These are phyloP conservation scores for Tethya wilhelma DNA, from an alignment of 37 sponge, comb jelly and placozoan species.

Conservation along the genomic window DNA sequence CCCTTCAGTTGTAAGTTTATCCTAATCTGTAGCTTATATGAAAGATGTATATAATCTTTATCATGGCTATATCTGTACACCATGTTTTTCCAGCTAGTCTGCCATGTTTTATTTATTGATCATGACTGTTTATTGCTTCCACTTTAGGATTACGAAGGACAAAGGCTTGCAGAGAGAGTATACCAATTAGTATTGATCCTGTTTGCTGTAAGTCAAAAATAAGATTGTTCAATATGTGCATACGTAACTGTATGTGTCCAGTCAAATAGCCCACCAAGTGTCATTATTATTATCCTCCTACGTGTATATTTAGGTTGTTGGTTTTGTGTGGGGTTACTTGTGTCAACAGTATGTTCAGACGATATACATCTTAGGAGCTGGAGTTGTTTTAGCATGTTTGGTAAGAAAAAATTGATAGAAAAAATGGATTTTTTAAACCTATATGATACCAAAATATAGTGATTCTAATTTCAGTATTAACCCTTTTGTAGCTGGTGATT, in stretches of 20 bases:
- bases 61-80: no score
- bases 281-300: no score
- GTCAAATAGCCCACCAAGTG: no score
- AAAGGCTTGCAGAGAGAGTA: constrained; percentile 87
- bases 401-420: constrained; percentile 42
- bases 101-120: no score
- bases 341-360: constrained; percentile 94
- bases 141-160: constrained; percentile 98
- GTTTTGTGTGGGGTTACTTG: constrained; percentile 95
- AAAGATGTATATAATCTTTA: no score
- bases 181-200: constrained; percentile 81
- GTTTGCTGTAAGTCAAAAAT: constrained; percentile 79
- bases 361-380: constrained; percentile 83
- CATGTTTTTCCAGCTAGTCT: no score
- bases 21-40: no score
- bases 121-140: no score
- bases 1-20: constrained; percentile 70
- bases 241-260: not conserved
- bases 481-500: constrained; percentile 65
- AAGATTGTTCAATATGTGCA: not conserved
- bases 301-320: constrained; percentile 80
- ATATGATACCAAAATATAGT: not conserved
- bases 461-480: not conserved
- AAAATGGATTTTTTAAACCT: not conserved
- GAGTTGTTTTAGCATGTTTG: constrained; percentile 78